Evolutionary conservation across 2,888 invertebrate genomes (phyloP).

Genomic region (Spodoptera exigua): DNA sequence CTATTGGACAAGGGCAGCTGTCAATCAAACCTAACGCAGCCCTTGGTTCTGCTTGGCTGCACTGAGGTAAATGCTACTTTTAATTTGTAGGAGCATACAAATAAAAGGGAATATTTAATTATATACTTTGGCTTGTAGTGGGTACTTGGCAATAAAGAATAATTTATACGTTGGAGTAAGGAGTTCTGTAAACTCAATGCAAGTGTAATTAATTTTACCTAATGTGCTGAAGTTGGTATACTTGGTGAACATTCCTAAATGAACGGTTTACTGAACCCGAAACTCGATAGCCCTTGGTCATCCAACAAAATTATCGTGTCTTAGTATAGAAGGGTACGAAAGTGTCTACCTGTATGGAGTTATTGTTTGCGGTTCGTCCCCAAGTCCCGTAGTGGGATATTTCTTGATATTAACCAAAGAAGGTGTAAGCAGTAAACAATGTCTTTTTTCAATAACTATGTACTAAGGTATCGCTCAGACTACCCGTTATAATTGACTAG

Average conservation of each 20-base stretch:
- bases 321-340: constrained; percentile 57
- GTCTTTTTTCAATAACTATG: too few species aligned
- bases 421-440: too few species aligned
- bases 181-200: constrained; percentile 32
- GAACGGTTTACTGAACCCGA: constrained; percentile 82
- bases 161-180: constrained; percentile 19
- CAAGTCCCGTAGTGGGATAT: too few species aligned
- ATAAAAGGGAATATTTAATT: constrained; percentile 14
- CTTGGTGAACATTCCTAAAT: constrained; percentile 71
- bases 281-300: constrained; percentile 85
- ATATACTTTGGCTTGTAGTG: constrained; percentile 9
- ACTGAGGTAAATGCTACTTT: constrained; percentile 57
- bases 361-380: too few species aligned
- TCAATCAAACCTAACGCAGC: constrained; percentile 91
- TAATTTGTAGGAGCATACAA: constrained; percentile 34
- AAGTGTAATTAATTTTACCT: constrained; percentile 47
- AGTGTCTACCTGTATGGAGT: constrained; percentile 49
- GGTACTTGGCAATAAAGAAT: constrained; percentile 3
- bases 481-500: too few species aligned
- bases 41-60: constrained; percentile 81
- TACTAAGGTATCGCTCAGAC: too few species aligned
- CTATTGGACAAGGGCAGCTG: constrained; percentile 94
- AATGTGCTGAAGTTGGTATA: constrained; percentile 55
- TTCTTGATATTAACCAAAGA: too few species aligned
- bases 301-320: constrained; percentile 68